These are phyloP conservation scores for Paramacrobiotus metropolitanus DNA, from an alignment of 1,140 invertebrate species.

Conservation along the genomic window DNA sequence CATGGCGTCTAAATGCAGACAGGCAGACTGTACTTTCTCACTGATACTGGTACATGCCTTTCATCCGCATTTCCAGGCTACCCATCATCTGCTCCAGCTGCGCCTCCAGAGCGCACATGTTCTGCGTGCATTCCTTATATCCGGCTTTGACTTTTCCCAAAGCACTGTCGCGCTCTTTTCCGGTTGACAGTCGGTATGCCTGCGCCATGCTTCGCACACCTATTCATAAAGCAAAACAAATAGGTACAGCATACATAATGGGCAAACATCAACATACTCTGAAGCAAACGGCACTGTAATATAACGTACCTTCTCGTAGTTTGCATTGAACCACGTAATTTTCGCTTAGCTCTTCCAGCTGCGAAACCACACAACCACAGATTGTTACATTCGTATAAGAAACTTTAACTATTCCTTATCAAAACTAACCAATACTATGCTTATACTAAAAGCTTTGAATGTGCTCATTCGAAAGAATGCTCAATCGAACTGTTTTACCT, in stretches of 20 bases:
- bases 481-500: no score
- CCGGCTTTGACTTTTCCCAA: constrained; percentile 29
- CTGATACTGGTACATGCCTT: no score
- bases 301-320: constrained; percentile 24
- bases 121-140: constrained; percentile 29
- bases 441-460: no score
- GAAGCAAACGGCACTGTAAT: background rate
- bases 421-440: no score
- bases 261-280: constrained; percentile 9
- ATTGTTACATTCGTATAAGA: no score
- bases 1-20: no score
- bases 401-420: no score
- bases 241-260: background rate
- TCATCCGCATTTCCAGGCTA: constrained; percentile 29
- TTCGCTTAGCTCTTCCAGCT: constrained; percentile 30
- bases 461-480: no score
- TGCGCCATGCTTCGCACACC: constrained; percentile 28
- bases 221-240: constrained; percentile 10
- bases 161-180: constrained; percentile 24
- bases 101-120: constrained; percentile 29
- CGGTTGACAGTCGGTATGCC: constrained; percentile 27
- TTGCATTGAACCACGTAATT: constrained; percentile 27
- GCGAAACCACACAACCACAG: constrained; percentile 12
- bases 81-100: constrained; percentile 31
- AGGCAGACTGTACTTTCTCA: no score